These are phyloP conservation scores for Ormyrus labotus DNA, from an alignment of 2,888 invertebrate genomes.

Conservation along the genomic window DNA sequence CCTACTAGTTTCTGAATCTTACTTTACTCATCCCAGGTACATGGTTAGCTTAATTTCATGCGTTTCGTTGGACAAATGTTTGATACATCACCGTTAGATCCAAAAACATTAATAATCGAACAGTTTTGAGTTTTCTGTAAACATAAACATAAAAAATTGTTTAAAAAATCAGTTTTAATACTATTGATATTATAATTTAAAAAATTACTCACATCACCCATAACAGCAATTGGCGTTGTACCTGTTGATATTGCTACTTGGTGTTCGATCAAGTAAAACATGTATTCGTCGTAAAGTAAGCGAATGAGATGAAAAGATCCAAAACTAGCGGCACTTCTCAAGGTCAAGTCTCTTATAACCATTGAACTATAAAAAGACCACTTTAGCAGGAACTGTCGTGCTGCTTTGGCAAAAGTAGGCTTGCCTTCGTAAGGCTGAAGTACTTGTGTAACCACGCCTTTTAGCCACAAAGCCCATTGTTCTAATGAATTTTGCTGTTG, in stretches of 20 bases:
- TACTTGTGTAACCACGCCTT: slow-evolving; percentile 92
- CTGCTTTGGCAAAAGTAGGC: slow-evolving; percentile 89
- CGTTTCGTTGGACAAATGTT: slow-evolving; percentile 71
- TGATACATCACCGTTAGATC: slow-evolving; percentile 72
- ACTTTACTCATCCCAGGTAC: slow-evolving; percentile 45
- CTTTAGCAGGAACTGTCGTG: slow-evolving; percentile 95
- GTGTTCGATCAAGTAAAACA: slow-evolving; percentile 98
- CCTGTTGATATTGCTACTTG: slow-evolving; percentile 94
- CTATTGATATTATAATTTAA: not conserved
- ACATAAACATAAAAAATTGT: slow-evolving; percentile 15
- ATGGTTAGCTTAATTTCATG: slow-evolving; percentile 74
- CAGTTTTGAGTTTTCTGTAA: slow-evolving; percentile 72
- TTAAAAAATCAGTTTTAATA: slow-evolving; percentile 14
- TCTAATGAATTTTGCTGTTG: slow-evolving; percentile 95
- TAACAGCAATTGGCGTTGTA: slow-evolving; percentile 96
- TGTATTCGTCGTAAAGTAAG: slow-evolving; percentile 98
- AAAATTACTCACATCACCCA: slow-evolving; percentile 81
- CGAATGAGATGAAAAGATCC: slow-evolving; percentile 99
- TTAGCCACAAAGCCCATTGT: slow-evolving; percentile 98
- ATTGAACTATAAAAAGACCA: slow-evolving; percentile 99
- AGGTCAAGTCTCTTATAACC: slow-evolving; percentile 97
- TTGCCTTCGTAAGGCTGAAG: slow-evolving; percentile 92
- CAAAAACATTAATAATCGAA: slow-evolving; percentile 69
- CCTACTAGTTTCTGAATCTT: slow-evolving; percentile 39
- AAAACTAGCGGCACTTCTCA: slow-evolving; percentile 97